Evolutionary conservation across 2,888 invertebrate genomes (phyloP), one percentile per base, ranked within the genome.

Genomic region (Microdon myrmicae): DNA sequence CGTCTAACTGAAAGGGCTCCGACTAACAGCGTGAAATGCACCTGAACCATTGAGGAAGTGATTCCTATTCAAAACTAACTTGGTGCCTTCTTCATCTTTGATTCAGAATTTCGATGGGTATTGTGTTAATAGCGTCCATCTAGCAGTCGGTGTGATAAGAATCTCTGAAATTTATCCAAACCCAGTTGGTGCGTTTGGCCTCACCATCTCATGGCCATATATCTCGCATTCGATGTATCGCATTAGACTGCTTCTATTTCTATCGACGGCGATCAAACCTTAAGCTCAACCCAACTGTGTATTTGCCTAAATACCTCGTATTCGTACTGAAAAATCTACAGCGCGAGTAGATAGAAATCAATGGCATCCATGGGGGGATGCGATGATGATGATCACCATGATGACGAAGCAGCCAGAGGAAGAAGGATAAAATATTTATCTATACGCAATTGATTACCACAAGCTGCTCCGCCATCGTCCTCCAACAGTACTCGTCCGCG

Each of bases 391-490:
- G n/a, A n/a, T n/a, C n/a, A n/a, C n/a, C n/a, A n/a, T 23, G 22
- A 49, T 29, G 31, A 29, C 20, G 4, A 5, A 12, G 22, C 28
- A n/a, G n/a, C n/a, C n/a, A n/a, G 25, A 9, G n/a, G 48, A 19
- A 43, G 51, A 44, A 60, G 60, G 55, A 64, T 64, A 64, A 64
- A 64, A 58, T 64, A 64, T 64, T 47, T 64, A 64, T 64, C 64
- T 47, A 64, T 64, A 64, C 58, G 64, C 64, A 58, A 64, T 64
- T 64, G 64, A 64, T 64, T 64, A 58, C 64, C 53, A 53, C 64
- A 47, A 51, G 54, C 28, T 45, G 55, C 29, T 49, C 34, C 44
- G 45, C 28, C 37, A 48, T 29, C 10, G 22, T 29, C 10, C 17
- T 3, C n/a, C 20, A n/a, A 29, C 25, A 28, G 39, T 12, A 6